phyloP scores from a whole-genome alignment of 2,113 vertebrate species.

The Puma concolor region DNA sequence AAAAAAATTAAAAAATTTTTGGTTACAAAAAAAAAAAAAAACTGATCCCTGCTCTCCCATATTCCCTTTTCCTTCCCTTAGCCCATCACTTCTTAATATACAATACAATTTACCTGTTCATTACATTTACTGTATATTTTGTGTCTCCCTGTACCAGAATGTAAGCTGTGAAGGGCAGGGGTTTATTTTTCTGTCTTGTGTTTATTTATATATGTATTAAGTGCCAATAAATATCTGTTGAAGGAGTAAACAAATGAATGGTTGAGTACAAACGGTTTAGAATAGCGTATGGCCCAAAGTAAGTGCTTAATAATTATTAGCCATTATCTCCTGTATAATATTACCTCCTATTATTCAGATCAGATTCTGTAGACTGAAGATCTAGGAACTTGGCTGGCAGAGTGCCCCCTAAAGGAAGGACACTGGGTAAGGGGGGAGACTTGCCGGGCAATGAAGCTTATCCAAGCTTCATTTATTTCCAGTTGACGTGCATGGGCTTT shows the following conservation, averaged over 20 bases:
- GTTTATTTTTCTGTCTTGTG: slow-evolving; percentile 13
- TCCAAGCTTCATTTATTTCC: slow-evolving; percentile 44
- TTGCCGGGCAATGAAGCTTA: background rate
- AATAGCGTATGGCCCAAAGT: background rate
- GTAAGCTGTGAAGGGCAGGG: background rate
- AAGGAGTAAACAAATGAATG: background rate
- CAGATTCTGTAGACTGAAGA: background rate
- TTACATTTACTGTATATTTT: background rate
- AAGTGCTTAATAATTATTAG: background rate
- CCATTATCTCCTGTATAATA: background rate
- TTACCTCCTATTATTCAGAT: background rate
- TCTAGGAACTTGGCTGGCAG: background rate
- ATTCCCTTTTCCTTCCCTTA: background rate
- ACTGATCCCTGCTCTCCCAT: background rate
- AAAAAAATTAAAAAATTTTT: too few species aligned
- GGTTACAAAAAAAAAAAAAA: too few species aligned
- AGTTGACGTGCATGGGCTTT: background rate
- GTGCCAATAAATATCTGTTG: background rate
- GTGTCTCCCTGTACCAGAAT: background rate
- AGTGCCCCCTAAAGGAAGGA: background rate
- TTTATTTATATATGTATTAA: background rate
- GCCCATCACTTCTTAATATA: background rate
- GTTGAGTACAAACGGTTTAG: background rate
- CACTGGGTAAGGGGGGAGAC: background rate
- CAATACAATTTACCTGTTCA: background rate